Conservation (phyloP, 2,888 invertebrate species). For the Drosophila tanythrix region DNA sequence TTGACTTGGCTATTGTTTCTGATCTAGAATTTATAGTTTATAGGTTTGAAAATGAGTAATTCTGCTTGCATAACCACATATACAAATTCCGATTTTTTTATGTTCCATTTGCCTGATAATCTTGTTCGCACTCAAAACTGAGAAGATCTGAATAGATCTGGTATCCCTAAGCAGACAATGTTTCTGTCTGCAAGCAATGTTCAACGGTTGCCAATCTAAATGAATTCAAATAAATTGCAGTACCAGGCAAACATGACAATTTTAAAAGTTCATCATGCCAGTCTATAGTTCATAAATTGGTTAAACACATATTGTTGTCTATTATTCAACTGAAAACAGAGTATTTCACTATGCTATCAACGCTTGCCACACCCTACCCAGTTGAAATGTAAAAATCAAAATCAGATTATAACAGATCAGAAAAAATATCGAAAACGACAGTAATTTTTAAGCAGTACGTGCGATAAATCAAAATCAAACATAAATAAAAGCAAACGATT, state of each 20-base stretch:
- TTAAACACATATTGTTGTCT: not conserved
- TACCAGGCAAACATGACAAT: slow-evolving; percentile 2
- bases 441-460: not conserved
- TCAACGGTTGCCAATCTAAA: slow-evolving; percentile 17
- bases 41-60: not conserved
- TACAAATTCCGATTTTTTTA: not conserved
- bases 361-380: not conserved
- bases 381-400: not conserved
- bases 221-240: slow-evolving; percentile 36
- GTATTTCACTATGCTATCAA: not conserved
- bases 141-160: slow-evolving; percentile 13
- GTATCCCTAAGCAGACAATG: not conserved
- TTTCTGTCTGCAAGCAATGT: not conserved
- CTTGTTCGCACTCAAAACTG: slow-evolving; percentile 21
- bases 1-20: not conserved
- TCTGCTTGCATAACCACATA: not conserved
- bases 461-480: slow-evolving; percentile 21
- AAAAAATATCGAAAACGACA: not conserved
- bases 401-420: not conserved
- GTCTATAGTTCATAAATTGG: too few species aligned
- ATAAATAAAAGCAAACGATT: slow-evolving; percentile 34
- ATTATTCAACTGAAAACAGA: not conserved
- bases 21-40: not conserved
- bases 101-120: slow-evolving; percentile 23
- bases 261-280: slow-evolving; percentile 13